Percentiles rank a stretch among this genome's conserved stretches.
Conservation (phyloP, 2,888 invertebrate species). For the Andrena minutula region DNA sequence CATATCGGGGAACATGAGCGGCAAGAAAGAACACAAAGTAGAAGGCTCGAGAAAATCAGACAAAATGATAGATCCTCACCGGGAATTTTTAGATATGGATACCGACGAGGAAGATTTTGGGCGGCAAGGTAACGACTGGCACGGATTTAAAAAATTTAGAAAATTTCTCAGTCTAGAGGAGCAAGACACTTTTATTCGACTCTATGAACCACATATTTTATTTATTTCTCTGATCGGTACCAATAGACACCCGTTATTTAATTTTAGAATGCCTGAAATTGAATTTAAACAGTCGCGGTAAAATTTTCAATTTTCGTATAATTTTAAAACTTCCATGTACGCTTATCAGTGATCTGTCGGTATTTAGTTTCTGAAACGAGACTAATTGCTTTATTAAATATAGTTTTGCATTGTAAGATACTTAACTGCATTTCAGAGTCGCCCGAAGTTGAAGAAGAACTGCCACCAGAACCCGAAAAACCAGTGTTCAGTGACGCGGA, state of each 20-base stretch:
- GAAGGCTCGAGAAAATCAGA: slow-evolving; percentile 65
- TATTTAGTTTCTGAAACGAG: not conserved
- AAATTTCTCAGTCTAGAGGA: not conserved
- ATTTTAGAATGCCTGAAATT: not conserved
- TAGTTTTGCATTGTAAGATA: not conserved
- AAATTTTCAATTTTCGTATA: no score
- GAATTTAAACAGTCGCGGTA: no score
- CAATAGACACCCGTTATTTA: not conserved
- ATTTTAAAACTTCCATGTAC: not conserved
- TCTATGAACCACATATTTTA: not conserved
- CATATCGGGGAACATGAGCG: slow-evolving; percentile 32
- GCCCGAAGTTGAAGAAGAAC: slow-evolving; percentile 84
- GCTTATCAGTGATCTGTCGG: not conserved
- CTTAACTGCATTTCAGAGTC: slow-evolving; percentile 73
- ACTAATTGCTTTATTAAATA: not conserved
- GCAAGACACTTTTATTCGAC: not conserved
- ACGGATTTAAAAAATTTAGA: not conserved
- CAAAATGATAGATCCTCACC: slow-evolving; percentile 73
- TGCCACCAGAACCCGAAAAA: slow-evolving; percentile 85
- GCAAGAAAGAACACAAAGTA: slow-evolving; percentile 33
- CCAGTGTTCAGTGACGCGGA: slow-evolving; percentile 89
- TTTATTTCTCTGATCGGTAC: not conserved
- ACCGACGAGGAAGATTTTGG: slow-evolving; percentile 83
- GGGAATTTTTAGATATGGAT: slow-evolving; percentile 83
- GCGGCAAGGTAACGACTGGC: slow-evolving; percentile 75